Evolutionary conservation across 2,113 vertebrate genomes (phyloP).

Genomic region (Nettapus auritus): DNA sequence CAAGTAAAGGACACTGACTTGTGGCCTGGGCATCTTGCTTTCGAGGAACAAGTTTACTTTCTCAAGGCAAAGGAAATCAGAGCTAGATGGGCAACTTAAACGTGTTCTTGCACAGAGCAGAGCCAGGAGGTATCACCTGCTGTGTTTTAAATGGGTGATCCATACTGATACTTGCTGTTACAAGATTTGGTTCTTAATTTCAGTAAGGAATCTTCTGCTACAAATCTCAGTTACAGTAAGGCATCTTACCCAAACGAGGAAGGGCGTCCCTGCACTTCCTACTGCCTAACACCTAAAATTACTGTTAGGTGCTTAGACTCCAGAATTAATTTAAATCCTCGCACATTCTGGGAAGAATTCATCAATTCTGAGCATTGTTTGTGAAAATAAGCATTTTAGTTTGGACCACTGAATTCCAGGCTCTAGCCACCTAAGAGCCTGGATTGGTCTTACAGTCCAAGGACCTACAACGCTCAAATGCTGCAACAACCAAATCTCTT

Average conservation of each 20-base stretch:
- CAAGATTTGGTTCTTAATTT: background rate
- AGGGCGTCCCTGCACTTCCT: background rate
- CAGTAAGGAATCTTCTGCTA: background rate
- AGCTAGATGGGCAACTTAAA: background rate
- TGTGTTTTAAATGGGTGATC: background rate
- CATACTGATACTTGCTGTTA: background rate
- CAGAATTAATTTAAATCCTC: background rate
- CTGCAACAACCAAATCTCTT: background rate
- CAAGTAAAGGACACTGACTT: background rate
- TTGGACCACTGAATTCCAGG: background rate
- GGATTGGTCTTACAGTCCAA: too few relatives aligned
- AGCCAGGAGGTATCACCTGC: background rate
- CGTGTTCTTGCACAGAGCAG: background rate
- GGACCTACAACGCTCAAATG: fast-evolving
- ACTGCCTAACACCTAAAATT: background rate
- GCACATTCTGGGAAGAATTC: background rate
- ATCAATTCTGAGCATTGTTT: background rate
- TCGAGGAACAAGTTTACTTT: background rate
- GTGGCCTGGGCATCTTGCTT: background rate
- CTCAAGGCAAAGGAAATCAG: background rate
- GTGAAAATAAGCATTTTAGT: background rate
- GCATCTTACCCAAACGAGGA: background rate
- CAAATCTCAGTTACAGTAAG: background rate
- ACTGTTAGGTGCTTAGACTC: background rate
- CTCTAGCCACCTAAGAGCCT: background rate